Percentiles rank a stretch among this genome's conserved stretches.
Conservation (phyloP, 2,888 invertebrate species). For the Aradus depressus region DNA sequence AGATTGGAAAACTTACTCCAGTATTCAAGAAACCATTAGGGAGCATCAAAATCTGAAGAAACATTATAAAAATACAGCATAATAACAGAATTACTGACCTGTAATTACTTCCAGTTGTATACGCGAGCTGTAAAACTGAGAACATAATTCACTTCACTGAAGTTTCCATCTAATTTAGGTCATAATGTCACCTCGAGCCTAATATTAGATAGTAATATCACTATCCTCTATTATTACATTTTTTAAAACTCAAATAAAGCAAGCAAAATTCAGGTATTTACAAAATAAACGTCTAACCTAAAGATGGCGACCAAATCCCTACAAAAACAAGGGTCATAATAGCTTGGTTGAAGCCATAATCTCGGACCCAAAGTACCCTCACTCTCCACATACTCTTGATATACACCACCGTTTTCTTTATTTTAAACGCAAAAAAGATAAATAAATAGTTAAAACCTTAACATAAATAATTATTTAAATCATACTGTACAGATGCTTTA, state of each 20-base stretch:
- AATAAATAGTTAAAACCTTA: too few relatives aligned
- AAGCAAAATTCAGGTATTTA: constrained; percentile 34
- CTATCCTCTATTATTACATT: constrained; percentile 7
- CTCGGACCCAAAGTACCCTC: constrained; percentile 24
- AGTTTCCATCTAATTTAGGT: constrained; percentile 5
- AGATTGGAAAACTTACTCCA: too few relatives aligned
- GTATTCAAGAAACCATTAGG: too few relatives aligned
- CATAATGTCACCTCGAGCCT: too few relatives aligned
- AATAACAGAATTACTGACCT: constrained; percentile 12
- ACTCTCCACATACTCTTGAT: too few relatives aligned
- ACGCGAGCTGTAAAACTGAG: constrained; percentile 14
- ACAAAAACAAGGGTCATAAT: constrained; percentile 54
- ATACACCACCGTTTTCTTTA: too few relatives aligned
- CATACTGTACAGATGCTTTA: too few relatives aligned
- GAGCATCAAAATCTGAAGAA: too few relatives aligned
- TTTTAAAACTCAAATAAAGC: constrained; percentile 10
- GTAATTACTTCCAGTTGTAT: constrained; percentile 17
- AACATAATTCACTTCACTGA: constrained; percentile 17
- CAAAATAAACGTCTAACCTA: constrained; percentile 50
- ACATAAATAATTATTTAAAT: too few relatives aligned
- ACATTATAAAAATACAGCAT: too few relatives aligned
- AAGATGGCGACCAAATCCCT: constrained; percentile 76
- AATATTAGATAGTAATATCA: too few relatives aligned
- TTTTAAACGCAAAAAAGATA: too few relatives aligned
- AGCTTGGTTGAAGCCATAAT: constrained; percentile 21